Evolutionary conservation across 2,888 invertebrate species (phyloP).

Genomic region (Suillia variegata): DNA sequence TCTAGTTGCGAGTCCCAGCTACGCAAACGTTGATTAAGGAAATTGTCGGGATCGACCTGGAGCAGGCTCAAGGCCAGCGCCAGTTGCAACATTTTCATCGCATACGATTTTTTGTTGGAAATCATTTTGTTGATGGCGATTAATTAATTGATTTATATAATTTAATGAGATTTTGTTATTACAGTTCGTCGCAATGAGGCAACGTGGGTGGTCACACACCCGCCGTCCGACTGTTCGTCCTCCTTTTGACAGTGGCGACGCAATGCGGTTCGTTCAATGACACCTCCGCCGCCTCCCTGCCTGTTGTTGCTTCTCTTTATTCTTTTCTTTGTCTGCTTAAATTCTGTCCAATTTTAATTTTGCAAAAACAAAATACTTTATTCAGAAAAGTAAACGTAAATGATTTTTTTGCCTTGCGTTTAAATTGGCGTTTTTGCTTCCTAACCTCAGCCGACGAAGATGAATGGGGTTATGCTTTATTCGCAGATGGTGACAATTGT

Average conservation of each 20-base stretch:
- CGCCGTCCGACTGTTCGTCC: too few species aligned
- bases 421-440: background rate
- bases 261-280: constrained; percentile 44
- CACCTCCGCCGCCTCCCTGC: constrained; percentile 44
- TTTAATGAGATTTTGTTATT: constrained; percentile 7
- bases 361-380: background rate
- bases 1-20: constrained; percentile 61
- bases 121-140: constrained; percentile 65
- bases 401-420: constrained; percentile 19
- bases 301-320: constrained; percentile 17
- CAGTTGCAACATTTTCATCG: constrained; percentile 80
- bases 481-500: too few species aligned
- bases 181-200: constrained; percentile 21
- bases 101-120: constrained; percentile 80
- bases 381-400: constrained; percentile 39
- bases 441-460: background rate
- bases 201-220: constrained; percentile 18
- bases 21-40: constrained; percentile 66
- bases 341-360: constrained; percentile 1
- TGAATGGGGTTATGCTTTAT: too few species aligned
- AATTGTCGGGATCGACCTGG: constrained; percentile 75
- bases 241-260: constrained; percentile 43
- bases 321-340: constrained; percentile 12
- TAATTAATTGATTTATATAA: constrained; percentile 12
- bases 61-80: constrained; percentile 81